phyloP scores from a whole-genome alignment of 1,140 invertebrate genomes.

The Prorops nasuta region DNA sequence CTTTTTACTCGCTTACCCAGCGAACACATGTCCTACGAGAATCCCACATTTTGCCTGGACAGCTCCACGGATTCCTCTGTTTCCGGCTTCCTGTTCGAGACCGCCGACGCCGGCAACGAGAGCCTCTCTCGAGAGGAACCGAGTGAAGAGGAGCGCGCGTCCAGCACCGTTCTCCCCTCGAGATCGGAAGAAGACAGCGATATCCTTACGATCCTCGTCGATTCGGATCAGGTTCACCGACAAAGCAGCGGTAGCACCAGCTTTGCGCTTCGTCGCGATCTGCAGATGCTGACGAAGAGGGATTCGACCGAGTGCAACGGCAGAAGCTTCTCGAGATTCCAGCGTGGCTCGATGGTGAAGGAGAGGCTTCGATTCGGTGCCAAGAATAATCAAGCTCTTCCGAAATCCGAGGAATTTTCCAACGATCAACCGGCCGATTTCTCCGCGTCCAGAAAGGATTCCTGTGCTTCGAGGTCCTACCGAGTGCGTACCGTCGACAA shows the following conservation, averaged over 20 bases:
- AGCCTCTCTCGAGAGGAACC: neutral
- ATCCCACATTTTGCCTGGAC: conserved; percentile 48
- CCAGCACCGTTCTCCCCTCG: neutral
- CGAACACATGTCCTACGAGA: conserved; percentile 45
- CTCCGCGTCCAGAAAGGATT: neutral
- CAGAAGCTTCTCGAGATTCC: neutral
- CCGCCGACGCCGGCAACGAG: neutral
- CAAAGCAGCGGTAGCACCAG: neutral
- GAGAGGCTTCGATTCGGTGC: no score
- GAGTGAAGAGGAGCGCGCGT: neutral
- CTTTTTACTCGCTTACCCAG: neutral
- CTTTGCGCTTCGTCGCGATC: neutral
- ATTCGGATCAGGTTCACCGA: conserved; percentile 8
- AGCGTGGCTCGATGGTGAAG: no score
- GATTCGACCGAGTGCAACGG: neutral
- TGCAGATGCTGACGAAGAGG: neutral
- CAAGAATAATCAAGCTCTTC: no score
- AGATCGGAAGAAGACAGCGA: neutral
- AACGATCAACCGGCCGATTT: neutral
- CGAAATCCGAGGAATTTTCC: neutral
- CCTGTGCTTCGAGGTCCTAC: conserved; percentile 22
- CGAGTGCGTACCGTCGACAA: conserved; percentile 36
- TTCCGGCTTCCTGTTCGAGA: conserved; percentile 37
- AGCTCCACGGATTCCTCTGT: conserved; percentile 45
- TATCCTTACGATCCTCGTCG: conserved; percentile 16